These are phyloP conservation scores for Rissa tridactyla DNA, from an alignment of 2,113 vertebrate species.

Conservation along the genomic window DNA sequence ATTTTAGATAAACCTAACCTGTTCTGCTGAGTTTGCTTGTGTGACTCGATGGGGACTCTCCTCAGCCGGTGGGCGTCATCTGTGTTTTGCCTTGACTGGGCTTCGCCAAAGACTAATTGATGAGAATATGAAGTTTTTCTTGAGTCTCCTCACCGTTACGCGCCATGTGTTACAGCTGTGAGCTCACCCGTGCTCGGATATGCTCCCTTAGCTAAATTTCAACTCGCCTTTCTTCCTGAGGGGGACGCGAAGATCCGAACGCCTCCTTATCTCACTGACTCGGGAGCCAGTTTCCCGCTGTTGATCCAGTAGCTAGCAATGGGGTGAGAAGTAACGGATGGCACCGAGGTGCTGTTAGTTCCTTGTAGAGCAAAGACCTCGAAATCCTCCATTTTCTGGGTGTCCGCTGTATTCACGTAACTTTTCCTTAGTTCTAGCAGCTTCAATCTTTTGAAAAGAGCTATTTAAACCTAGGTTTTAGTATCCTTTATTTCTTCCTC, in stretches of 20 bases:
- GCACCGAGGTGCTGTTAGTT: conserved; percentile 24
- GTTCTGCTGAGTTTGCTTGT: conserved; percentile 74
- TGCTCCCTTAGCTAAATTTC: conserved; percentile 33
- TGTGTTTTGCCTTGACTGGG: conserved; percentile 65
- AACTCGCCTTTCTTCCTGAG: conserved; percentile 1
- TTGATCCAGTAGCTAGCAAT: conserved; percentile 15
- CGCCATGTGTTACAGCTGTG: not conserved
- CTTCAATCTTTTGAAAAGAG: conserved; percentile 26
- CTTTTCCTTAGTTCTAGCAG: conserved; percentile 53
- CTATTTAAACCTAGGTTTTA: conserved; percentile 54
- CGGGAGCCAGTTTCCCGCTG: conserved; percentile 63
- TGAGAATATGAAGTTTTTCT: conserved; percentile 26
- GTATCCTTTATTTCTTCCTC: conserved; percentile 26
- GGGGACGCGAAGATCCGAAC: conserved; percentile 40
- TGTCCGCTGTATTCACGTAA: conserved; percentile 24
- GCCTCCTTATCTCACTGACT: conserved; percentile 64
- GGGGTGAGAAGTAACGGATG: conserved; percentile 45
- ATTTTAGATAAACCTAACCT: conserved; percentile 65
- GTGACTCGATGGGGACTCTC: conserved; percentile 64
- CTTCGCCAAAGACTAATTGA: conserved; percentile 72
- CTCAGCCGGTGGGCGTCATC: conserved; percentile 62
- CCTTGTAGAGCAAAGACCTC: conserved; percentile 62
- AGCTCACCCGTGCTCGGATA: conserved; percentile 13
- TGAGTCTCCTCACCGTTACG: conserved; percentile 5
- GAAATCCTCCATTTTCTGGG: conserved; percentile 13